Evolutionary conservation across 2,113 vertebrate genomes (phyloP).

Genomic region (Eretmochelys imbricata): DNA sequence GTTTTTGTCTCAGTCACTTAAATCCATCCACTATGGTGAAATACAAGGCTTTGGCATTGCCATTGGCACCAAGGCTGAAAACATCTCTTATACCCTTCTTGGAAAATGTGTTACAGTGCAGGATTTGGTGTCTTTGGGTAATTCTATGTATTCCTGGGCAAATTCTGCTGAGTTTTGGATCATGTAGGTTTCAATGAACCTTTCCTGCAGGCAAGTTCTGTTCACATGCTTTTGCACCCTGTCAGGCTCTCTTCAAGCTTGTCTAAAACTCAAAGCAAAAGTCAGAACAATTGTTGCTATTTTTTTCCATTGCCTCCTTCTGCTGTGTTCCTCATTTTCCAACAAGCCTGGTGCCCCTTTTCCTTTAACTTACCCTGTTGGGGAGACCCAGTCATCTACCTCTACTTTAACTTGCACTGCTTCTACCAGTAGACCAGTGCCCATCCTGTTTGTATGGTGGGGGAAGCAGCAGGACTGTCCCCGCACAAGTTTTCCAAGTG

Average conservation of each 20-base stretch:
- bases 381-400: neutral
- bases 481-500: neutral
- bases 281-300: neutral
- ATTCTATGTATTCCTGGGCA: neutral
- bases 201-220: neutral
- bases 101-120: neutral
- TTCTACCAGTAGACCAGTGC: neutral
- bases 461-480: neutral
- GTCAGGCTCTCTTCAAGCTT: neutral
- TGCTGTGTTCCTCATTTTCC: neutral
- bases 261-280: neutral
- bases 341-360: neutral
- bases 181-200: neutral
- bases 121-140: neutral
- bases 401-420: neutral
- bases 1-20: neutral
- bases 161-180: accelerated
- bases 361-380: neutral
- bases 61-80: accelerated
- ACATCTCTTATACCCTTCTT: neutral
- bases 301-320: neutral
- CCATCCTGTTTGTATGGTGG: neutral
- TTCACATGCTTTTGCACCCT: neutral
- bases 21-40: neutral
- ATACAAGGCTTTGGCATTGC: neutral